Percentiles rank a stretch among this genome's conserved stretches.
Conservation (phyloP, 1,140 invertebrate species). For the Sinella curviseta region DNA sequence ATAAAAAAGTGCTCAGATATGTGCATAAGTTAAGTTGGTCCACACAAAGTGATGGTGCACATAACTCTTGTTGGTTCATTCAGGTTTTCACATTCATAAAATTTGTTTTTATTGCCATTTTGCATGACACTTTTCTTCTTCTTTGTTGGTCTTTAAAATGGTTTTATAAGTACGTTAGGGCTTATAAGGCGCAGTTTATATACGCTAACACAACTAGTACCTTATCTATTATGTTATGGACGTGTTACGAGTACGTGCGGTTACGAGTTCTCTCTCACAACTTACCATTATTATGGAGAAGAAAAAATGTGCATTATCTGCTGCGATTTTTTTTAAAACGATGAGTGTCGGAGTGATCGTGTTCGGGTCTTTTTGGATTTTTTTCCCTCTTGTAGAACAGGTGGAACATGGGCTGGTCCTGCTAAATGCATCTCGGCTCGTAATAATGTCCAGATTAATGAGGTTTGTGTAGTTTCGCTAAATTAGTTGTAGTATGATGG, state of each 20-base stretch:
- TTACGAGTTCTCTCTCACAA: too few relatives aligned
- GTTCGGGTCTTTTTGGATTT: too few relatives aligned
- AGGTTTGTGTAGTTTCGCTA: background rate
- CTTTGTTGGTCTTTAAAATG: background rate
- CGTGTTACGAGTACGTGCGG: background rate
- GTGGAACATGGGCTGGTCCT: background rate
- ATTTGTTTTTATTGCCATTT: slow-evolving; percentile 28
- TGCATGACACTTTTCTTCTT: slow-evolving; percentile 23
- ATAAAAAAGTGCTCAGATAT: background rate
- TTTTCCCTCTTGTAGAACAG: too few relatives aligned
- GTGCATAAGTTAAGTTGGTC: background rate
- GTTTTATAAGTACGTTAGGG: background rate
- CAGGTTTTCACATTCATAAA: slow-evolving; percentile 27
- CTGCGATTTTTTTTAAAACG: too few relatives aligned
- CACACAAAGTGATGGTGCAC: background rate
- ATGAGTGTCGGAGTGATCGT: too few relatives aligned
- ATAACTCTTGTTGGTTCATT: slow-evolving; percentile 25
- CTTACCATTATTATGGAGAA: too few relatives aligned
- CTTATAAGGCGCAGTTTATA: slow-evolving; percentile 4
- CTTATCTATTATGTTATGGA: background rate
- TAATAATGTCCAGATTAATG: background rate
- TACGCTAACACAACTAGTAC: background rate
- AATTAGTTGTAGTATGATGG: background rate
- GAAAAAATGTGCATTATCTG: too few relatives aligned
- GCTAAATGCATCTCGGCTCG: background rate